Percentiles rank a stretch among this genome's conserved stretches.
Conservation (phyloP, 2,888 invertebrate species). For the Altica lythri region DNA sequence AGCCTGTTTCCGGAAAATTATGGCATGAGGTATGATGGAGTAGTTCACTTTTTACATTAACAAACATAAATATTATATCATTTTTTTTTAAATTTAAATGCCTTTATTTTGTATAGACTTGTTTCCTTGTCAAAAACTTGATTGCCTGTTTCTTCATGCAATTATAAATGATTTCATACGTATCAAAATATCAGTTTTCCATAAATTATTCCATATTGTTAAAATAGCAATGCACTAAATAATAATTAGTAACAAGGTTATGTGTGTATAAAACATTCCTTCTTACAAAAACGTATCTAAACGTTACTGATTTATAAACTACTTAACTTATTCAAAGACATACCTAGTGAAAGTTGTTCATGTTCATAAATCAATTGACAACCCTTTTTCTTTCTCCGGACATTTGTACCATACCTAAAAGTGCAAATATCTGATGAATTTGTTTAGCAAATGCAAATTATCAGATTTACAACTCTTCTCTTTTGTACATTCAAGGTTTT, state of each 20-base stretch:
- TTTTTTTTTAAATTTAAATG: too few relatives aligned
- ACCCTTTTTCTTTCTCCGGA: not conserved
- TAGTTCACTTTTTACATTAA: too few relatives aligned
- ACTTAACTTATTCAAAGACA: not conserved
- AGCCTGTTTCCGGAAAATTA: too few relatives aligned
- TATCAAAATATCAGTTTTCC: too few relatives aligned
- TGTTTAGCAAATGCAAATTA: conserved; percentile 1
- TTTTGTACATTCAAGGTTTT: not conserved
- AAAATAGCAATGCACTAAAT: not conserved
- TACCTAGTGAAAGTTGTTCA: not conserved
- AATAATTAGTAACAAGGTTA: not conserved
- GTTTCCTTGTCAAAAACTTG: too few relatives aligned
- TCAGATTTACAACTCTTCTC: conserved; percentile 1
- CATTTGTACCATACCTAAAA: not conserved
- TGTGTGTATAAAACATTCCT: not conserved
- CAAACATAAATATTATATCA: too few relatives aligned
- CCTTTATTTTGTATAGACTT: too few relatives aligned
- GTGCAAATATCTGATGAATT: conserved; percentile 1
- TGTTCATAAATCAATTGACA: not conserved
- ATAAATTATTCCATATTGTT: not conserved
- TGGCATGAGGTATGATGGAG: too few relatives aligned
- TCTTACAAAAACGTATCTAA: not conserved
- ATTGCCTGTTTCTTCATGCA: too few relatives aligned
- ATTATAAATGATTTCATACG: too few relatives aligned
- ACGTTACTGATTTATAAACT: not conserved